These are phyloP conservation scores for Amphipyra berbera DNA, from an alignment of 2,888 invertebrate species.

Conservation along the genomic window DNA sequence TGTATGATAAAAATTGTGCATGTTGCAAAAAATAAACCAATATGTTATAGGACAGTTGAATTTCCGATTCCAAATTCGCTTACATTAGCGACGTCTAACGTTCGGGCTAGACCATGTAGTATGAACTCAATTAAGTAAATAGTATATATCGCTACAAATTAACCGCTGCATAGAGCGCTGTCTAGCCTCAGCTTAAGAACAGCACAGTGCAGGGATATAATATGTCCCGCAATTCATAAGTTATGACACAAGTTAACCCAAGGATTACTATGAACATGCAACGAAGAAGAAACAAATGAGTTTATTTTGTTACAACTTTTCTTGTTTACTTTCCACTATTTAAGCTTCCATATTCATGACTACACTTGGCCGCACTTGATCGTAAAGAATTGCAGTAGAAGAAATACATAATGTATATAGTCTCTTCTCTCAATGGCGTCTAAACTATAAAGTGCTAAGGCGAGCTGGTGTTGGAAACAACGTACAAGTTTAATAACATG, in stretches of 20 bases:
- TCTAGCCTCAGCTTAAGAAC: no score
- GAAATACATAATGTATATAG: conserved; percentile 47
- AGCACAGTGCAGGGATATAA: not conserved
- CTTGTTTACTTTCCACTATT: conserved; percentile 18
- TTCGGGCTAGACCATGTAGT: no score
- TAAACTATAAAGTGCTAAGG: conserved; percentile 38
- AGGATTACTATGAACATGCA: not conserved
- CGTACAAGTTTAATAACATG: conserved; percentile 27
- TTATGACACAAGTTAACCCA: not conserved
- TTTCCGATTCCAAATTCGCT: no score
- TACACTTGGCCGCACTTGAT: conserved; percentile 17
- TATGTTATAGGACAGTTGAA: no score
- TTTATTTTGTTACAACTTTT: conserved; percentile 8
- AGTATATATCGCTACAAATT: no score
- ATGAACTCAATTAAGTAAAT: no score
- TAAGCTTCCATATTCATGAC: conserved; percentile 45
- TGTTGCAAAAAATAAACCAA: no score
- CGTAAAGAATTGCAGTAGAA: conserved; percentile 41
- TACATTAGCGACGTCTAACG: no score
- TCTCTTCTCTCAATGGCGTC: conserved; percentile 15
- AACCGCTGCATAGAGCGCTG: no score
- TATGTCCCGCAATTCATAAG: not conserved
- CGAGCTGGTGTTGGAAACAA: conserved; percentile 3
- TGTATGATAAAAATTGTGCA: no score
- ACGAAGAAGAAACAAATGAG: not conserved